Percentiles rank a stretch among this genome's conserved stretches.
Conservation (phyloP, 2,888 invertebrate species). For the Rhabditoides inermis region DNA sequence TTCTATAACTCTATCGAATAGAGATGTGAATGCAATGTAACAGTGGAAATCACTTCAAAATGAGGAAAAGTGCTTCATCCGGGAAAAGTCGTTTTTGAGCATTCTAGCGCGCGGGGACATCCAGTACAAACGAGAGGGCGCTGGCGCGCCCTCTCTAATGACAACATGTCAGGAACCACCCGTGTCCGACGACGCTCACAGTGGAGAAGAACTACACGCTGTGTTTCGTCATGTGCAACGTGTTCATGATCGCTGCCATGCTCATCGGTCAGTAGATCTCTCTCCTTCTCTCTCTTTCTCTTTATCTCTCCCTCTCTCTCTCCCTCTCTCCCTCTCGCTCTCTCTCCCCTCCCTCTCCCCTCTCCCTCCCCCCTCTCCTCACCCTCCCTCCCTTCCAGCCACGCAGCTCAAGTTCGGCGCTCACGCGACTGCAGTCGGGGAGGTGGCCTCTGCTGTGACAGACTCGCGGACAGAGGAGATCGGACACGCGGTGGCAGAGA, state of each 20-base stretch:
- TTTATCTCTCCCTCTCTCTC: neutral
- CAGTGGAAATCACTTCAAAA: too few species aligned
- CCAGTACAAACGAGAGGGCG: too few species aligned
- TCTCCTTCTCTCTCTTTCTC: neutral
- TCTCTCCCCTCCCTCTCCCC: neutral
- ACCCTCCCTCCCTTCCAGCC: too few species aligned
- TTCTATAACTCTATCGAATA: too few species aligned
- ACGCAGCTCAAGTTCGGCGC: constrained; percentile 47
- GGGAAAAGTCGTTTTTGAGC: too few species aligned
- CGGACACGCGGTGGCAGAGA: constrained; percentile 49
- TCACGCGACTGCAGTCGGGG: constrained; percentile 30
- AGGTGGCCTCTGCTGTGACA: constrained; percentile 45
- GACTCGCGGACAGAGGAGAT: constrained; percentile 47
- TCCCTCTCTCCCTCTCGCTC: neutral
- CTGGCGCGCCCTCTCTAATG: too few species aligned
- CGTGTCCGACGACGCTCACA: constrained; percentile 41
- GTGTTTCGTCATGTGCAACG: constrained; percentile 93
- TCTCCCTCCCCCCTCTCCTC: too few species aligned
- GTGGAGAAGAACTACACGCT: constrained; percentile 94
- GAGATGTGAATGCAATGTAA: too few species aligned
- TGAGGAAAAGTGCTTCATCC: too few species aligned
- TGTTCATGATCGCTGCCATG: constrained; percentile 87
- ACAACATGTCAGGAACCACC: too few species aligned
- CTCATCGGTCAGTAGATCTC: constrained; percentile 81
- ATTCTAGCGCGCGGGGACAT: too few species aligned